These are phyloP conservation scores for Psilopsiagon aurifrons DNA, from an alignment of 2,113 vertebrate species.

Conservation along the genomic window DNA sequence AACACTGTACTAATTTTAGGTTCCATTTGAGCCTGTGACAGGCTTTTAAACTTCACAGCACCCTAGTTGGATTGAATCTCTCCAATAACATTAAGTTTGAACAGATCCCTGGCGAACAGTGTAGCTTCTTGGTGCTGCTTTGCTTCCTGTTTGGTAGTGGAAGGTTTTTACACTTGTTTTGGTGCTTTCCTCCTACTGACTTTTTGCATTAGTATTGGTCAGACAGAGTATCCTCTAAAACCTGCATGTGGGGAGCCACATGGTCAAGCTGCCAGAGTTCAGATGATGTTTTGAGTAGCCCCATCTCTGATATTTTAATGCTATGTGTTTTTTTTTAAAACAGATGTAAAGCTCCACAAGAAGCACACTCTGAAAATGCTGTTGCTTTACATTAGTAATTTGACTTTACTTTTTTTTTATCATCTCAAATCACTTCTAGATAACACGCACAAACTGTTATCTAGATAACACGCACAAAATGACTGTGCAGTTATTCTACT, in stretches of 20 bases:
- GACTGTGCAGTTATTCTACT: not conserved
- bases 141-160: not conserved
- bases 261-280: not conserved
- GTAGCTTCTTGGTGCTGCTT: not conserved
- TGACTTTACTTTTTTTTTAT: not conserved
- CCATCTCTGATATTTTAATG: not conserved
- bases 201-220: not conserved
- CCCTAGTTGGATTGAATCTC: not conserved
- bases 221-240: not conserved
- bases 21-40: not conserved
- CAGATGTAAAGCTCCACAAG: not conserved
- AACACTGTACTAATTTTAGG: conserved; percentile 35
- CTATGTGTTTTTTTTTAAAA: not conserved
- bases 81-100: not conserved
- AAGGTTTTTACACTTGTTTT: conserved; percentile 12
- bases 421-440: not conserved
- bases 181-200: not conserved
- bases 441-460: not conserved
- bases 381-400: not conserved
- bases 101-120: accelerated
- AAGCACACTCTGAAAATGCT: not conserved
- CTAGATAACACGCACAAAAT: not conserved
- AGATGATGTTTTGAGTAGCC: not conserved
- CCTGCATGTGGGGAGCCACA: not conserved
- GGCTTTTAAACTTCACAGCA: not conserved